Percentiles rank a stretch among this genome's conserved stretches.
phyloP scores from a whole-genome alignment of 2,113 vertebrate genomes.

The Crocuta crocuta region DNA sequence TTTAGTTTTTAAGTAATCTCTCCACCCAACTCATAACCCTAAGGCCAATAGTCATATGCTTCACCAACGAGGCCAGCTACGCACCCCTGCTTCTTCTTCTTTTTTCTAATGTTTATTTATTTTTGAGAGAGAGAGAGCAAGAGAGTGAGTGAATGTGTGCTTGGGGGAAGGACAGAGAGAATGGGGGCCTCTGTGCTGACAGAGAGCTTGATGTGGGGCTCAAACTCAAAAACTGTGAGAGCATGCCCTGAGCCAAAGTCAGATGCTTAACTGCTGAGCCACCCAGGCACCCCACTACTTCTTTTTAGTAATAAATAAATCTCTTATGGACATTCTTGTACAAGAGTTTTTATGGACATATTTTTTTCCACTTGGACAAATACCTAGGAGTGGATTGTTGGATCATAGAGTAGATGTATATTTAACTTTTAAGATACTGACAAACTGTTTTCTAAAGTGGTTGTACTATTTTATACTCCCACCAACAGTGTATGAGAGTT shows the following conservation, averaged over 20 bases:
- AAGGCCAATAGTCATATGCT: background rate
- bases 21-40: background rate
- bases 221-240: no score
- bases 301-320: background rate
- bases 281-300: background rate
- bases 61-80: background rate
- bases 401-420: background rate
- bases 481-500: background rate
- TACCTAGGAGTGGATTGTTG: background rate
- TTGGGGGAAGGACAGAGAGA: no score
- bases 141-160: no score
- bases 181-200: no score
- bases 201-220: no score
- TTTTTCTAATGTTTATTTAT: background rate
- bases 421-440: background rate
- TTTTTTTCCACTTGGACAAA: background rate
- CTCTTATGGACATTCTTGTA: background rate
- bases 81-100: background rate
- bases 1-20: background rate
- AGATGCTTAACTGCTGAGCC: no score
- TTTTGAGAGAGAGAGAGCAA: no score
- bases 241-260: no score
- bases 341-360: background rate
- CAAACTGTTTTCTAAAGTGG: background rate
- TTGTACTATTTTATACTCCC: background rate